A percentile compares a stretch with the other conserved stretches of the same genome.
These are phyloP conservation scores for Zeus faber DNA, from an alignment of 2,113 vertebrate genomes.

Conservation along the genomic window DNA sequence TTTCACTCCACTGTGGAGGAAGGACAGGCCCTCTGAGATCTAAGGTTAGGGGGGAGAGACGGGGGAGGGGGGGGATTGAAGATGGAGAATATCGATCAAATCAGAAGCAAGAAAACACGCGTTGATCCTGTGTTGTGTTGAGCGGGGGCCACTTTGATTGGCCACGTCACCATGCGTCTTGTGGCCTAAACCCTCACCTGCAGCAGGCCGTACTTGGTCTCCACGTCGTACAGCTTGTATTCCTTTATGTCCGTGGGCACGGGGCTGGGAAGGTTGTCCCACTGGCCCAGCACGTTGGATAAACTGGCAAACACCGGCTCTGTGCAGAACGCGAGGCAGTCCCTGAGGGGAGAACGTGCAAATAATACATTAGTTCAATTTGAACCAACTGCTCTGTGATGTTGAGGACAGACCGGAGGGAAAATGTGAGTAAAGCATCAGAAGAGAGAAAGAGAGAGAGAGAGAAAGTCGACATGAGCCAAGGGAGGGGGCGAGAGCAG, in stretches of 20 bases:
- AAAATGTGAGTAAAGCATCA: too few species aligned
- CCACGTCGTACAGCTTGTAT: conserved; percentile 94
- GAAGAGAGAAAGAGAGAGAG: background rate
- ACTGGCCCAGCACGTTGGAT: conserved; percentile 92
- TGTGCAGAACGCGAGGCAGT: conserved; percentile 97
- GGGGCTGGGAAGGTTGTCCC: conserved; percentile 92
- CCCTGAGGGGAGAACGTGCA: conserved; percentile 66
- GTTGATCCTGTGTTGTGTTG: too few species aligned
- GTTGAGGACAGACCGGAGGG: too few species aligned
- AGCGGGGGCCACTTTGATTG: too few species aligned
- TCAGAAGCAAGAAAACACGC: too few species aligned
- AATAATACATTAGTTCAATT: background rate
- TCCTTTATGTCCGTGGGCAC: conserved; percentile 92
- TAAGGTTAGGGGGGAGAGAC: conserved; percentile 45
- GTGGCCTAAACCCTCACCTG: conserved; percentile 79
- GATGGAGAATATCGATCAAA: too few species aligned
- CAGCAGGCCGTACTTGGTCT: conserved; percentile 94
- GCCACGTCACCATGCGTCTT: background rate
- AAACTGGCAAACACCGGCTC: conserved; percentile 97
- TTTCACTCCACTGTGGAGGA: conserved; percentile 96
- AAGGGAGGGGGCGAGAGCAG: too few species aligned
- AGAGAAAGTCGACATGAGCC: background rate
- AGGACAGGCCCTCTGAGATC: conserved; percentile 96
- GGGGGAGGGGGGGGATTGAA: too few species aligned
- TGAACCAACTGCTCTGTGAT: background rate